Conservation (phyloP, 2,113 vertebrate genomes). For the Acanthisitta chloris region DNA sequence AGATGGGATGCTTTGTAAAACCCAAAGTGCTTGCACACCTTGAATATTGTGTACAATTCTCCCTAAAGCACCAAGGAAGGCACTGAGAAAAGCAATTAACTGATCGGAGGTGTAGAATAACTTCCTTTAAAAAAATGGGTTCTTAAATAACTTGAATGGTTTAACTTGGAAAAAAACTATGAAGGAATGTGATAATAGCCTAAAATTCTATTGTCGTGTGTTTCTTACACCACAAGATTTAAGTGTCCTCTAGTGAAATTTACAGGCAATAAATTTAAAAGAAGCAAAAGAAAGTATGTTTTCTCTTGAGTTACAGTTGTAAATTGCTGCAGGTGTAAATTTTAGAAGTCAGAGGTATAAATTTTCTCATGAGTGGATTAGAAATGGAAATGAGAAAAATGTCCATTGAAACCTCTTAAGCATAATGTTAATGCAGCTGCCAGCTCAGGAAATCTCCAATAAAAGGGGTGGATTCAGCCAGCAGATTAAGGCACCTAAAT, state of each 20-base stretch:
- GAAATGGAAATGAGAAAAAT: neutral
- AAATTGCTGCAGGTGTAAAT: neutral
- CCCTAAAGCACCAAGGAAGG: neutral
- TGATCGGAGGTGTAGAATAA: neutral
- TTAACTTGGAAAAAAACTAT: neutral
- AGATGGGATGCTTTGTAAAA: neutral
- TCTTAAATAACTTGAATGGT: neutral
- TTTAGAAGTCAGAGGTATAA: neutral
- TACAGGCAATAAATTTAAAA: neutral
- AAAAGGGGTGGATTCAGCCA: neutral
- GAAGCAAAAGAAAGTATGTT: neutral
- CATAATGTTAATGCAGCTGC: slow-evolving; percentile 10
- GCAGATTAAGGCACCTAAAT: slow-evolving; percentile 45
- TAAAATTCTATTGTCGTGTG: neutral
- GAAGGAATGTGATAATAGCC: neutral
- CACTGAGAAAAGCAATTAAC: neutral
- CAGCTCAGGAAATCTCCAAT: slow-evolving; percentile 23
- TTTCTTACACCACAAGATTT: neutral
- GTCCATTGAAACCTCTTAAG: neutral
- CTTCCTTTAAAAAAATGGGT: neutral
- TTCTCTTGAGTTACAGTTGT: neutral
- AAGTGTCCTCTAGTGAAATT: neutral
- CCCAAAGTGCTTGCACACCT: neutral
- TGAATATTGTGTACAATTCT: neutral
- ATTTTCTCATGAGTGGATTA: neutral